A percentile compares a stretch with the other conserved stretches of the same genome.
phyloP scores from a whole-genome alignment of 1,140 invertebrate genomes.

The Metopolophium dirhodum region DNA sequence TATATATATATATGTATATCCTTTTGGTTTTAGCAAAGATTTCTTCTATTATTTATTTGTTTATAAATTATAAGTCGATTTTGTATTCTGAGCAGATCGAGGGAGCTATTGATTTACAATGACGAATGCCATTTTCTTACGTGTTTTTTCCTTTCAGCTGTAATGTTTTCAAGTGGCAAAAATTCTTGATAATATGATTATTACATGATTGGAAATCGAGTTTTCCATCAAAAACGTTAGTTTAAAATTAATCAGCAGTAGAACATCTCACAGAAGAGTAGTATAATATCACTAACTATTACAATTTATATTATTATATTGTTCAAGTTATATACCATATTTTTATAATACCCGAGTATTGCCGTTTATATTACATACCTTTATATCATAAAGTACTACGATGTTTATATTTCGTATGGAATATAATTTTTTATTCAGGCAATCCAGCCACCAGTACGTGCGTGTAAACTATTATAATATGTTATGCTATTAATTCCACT shows the following conservation, averaged over 20 bases:
- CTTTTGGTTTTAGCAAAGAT: neutral
- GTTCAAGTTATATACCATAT: too few species aligned
- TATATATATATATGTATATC: neutral
- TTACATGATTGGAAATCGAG: neutral
- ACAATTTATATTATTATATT: too few species aligned
- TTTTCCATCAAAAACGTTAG: neutral
- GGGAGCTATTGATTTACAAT: neutral
- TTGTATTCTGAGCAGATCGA: neutral
- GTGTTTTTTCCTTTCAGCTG: neutral
- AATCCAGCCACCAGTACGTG: too few species aligned
- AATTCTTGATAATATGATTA: neutral
- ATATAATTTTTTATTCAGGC: too few species aligned
- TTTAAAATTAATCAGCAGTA: neutral
- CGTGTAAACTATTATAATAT: too few species aligned
- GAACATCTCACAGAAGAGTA: too few species aligned
- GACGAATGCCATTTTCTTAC: neutral
- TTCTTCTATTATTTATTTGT: neutral
- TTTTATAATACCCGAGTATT: too few species aligned
- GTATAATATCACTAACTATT: too few species aligned
- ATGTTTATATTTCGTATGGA: too few species aligned
- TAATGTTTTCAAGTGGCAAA: neutral
- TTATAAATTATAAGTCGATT: neutral
- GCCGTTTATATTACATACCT: too few species aligned
- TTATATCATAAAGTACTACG: too few species aligned
- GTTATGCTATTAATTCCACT: too few species aligned